Base-by-base conservation (phyloP, 2,888 invertebrate species). In the Trichopria drosophilae region DNA sequence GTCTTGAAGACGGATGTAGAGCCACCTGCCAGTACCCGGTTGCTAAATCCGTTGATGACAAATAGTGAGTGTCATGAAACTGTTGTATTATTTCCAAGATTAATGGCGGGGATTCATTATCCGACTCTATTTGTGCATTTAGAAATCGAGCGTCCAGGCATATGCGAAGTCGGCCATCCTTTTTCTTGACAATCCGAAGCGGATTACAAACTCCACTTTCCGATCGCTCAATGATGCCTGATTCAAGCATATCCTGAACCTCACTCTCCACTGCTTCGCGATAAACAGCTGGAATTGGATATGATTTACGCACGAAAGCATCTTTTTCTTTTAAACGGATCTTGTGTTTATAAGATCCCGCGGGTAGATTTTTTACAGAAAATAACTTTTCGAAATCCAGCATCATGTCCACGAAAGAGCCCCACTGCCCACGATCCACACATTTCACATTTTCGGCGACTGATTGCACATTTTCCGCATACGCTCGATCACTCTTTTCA, bases 111-210 rank as follows among this genome's bases (percentile, higher is more conserved):
- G 60, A 48, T 37, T n/a, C n/a, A n/a, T n/a, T n/a, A n/a, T n/a
- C n/a, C n/a, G n/a, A n/a, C n/a, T n/a, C n/a, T n/a, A n/a, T 23
- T 13, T 54, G 31, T 4, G 53, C 53, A 53, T 71, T 70, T 3
- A 70, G 34, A 41, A 51, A 57, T 13, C 70, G 35, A 1, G 69
- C 68, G 52, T 72, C 69, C 23, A 45, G 29, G n/a, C 68, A 65
- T n/a, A 69, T 54, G 5, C 69, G 51, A 5, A 35, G 5, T 1
- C 66, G 49, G 5, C 58, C 36, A 28, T 68, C 64, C 19, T 67
- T 65, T 45, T 69, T 68, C 32, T 6, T 35, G 4, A 35, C 35
- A 10, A 35, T 10, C n/a, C n/a, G n/a, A n/a, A n/a, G n/a, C n/a
- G n/a, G n/a, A n/a, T n/a, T n/a, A n/a, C n/a, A n/a, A n/a, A 6